phyloP scores from a whole-genome alignment of 1,140 invertebrate species.

The Zaprionus kolodkinae region DNA sequence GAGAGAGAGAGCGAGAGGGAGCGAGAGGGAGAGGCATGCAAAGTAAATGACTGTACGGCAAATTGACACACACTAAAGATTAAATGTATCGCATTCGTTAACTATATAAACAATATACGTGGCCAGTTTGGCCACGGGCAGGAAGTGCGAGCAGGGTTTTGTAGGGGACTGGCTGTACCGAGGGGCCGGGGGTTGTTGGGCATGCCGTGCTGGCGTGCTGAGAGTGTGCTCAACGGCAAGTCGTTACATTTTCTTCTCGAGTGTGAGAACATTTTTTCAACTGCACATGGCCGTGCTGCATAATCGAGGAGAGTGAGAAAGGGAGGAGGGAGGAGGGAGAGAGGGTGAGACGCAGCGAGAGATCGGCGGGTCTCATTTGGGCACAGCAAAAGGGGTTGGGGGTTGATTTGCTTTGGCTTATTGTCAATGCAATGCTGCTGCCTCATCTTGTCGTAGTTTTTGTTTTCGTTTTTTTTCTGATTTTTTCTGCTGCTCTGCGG shows the following conservation, averaged over 20 bases:
- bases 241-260: slow-evolving; percentile 75
- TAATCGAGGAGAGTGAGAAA: background rate
- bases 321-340: too few relatives aligned
- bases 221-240: slow-evolving; percentile 75
- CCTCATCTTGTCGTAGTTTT: slow-evolving; percentile 30
- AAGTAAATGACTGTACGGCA: slow-evolving; percentile 82
- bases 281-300: slow-evolving; percentile 62
- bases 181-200: slow-evolving; percentile 12
- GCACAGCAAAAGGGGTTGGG: slow-evolving; percentile 59
- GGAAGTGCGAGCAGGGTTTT: slow-evolving; percentile 56
- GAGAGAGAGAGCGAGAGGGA: background rate
- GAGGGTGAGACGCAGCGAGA: background rate
- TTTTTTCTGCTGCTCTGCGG: slow-evolving; percentile 31
- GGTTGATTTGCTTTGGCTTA: slow-evolving; percentile 50
- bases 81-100: slow-evolving; percentile 83
- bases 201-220: slow-evolving; percentile 71
- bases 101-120: slow-evolving; percentile 83
- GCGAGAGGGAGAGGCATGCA: slow-evolving; percentile 59
- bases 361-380: slow-evolving; percentile 62
- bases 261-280: slow-evolving; percentile 77
- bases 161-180: too few relatives aligned
- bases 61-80: slow-evolving; percentile 83
- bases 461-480: slow-evolving; percentile 20
- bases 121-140: slow-evolving; percentile 65
- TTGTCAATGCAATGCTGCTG: slow-evolving; percentile 67